Evolutionary conservation across 2,888 invertebrate species (phyloP), one percentile per base, ranked within the genome.

Genomic region (Aphidius colemani): DNA sequence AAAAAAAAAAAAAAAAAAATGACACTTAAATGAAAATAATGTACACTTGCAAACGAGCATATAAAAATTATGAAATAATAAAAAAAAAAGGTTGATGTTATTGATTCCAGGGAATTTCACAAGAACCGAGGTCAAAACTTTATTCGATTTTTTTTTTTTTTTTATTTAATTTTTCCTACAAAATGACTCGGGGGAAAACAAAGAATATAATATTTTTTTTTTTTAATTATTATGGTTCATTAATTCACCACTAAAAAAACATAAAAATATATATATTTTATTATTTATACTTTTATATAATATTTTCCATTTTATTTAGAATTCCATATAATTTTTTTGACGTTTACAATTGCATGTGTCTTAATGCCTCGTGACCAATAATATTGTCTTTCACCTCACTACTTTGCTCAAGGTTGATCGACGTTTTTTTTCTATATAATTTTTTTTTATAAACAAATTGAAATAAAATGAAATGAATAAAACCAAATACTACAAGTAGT

Each of bases 181-280:
- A 61, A 65, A 65, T 65, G 65, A 65, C 65, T 65, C 61, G 57
- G 57, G 57, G 61, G 46, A 65, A 30, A 65, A 61, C 57, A n/a
- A 53, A 65, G 58, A 61, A 61, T 61, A 58, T 65, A 61, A 30
- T 18, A 18, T 30, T 30, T 30, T 4, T 2, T 5, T 30, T 30
- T 30, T 30, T 30, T 5, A 30, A 30, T 30, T 30, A 30, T 30
- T 30, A 3, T 30, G 30, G 30, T 4, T 30, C 30, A 5, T 30
- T 30, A 30, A 30, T 30, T 30, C 30, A 30, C 30, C 30, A 30
- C 30, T 30, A 30, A 30, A 30, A n/a, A 30, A 30, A 3, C 30
- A 30, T 30, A 30, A 30, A 30, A 30, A 30, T 30, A 30, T 30
- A 30, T 30, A 30, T 30, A 30, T 30, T 5, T 30, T 30, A 30